Conservation (phyloP, 1,140 invertebrate species). For the Drosophila ohnishii region DNA sequence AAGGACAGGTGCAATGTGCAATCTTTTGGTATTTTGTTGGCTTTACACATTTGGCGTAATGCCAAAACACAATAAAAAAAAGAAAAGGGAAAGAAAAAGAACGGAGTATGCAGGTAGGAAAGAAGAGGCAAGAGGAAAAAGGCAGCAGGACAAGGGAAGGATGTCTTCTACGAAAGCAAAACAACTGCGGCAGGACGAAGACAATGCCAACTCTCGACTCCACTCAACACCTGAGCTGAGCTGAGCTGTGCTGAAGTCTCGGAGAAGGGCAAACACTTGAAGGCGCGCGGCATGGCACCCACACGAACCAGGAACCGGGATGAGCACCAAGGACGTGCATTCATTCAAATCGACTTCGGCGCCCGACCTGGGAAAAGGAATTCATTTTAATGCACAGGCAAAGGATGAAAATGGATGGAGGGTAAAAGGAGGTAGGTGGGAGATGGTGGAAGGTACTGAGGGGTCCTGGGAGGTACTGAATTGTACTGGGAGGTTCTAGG, state of each 20-base stretch:
- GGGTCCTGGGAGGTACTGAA: too few relatives aligned
- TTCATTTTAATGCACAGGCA: conserved; percentile 74
- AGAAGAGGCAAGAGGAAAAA: neutral
- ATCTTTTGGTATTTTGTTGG: conserved; percentile 82
- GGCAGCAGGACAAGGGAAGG: neutral
- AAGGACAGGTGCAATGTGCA: conserved; percentile 79
- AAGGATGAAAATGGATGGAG: neutral
- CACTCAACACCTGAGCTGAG: conserved; percentile 70
- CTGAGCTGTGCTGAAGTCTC: neutral
- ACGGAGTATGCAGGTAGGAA: neutral
- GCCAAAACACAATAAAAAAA: conserved; percentile 60
- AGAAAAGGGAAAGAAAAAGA: neutral
- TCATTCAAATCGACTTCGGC: conserved; percentile 70
- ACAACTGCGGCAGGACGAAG: conserved; percentile 50
- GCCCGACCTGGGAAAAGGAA: conserved; percentile 57
- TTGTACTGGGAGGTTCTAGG: too few relatives aligned
- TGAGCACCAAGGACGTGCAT: conserved; percentile 62
- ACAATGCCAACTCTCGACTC: conserved; percentile 70
- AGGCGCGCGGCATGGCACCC: conserved; percentile 32
- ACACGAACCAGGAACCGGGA: conserved; percentile 14
- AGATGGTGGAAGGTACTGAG: too few relatives aligned
- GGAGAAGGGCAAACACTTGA: conserved; percentile 75
- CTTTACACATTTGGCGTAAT: conserved; percentile 80
- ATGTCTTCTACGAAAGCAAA: conserved; percentile 44
- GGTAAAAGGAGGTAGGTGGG: too few relatives aligned